Evolutionary conservation across 2,797 vertebrate species (phyloP), one percentile per base, ranked within the genome.

Genomic region (Lacerta viridis): DNA sequence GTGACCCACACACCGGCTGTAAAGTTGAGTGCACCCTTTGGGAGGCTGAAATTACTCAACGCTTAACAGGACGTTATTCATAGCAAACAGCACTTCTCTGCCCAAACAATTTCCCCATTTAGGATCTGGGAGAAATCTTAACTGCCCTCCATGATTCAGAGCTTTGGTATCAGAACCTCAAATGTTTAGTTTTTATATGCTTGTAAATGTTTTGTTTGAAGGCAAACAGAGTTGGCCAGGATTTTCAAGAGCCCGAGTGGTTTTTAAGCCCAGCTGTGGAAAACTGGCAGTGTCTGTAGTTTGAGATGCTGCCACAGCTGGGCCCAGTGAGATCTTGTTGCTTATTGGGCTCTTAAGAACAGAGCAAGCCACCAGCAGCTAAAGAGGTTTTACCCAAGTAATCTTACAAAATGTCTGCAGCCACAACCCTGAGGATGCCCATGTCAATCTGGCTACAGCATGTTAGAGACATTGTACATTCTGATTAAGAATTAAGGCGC

Each of bases 111-210:
- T 86, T 89, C 82, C 43, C 68, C 90, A 76, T 80, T 74, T 59
- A 69, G 79, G 33, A 78, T 55, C 27, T 78, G 64, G 29, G 55
- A 82, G 36, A 72, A 75, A 64, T 87, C 71, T 27, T 46, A 15
- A 4, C 33, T 86, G 39, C 29, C 55, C n/a, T 82, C 15, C 17
- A 86, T 93, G 90, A 95, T 89, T 95, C 92, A 96, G 88, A 46
- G 71, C 78, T 90, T 92, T 93, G 93, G 90, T 83, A 75, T 50
- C 66, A 20, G 5, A 29, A 94, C 93, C 86, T 93, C 92, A 93
- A 93, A 91, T 93, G 90, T 91, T 96, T 94, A 92, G 55, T 95
- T 96, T 93, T 88, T 55, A 9, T 88, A 87, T 83, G 89, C 82
- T 91, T 93, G 66, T 41, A 91, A 93, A 90, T 91, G 90, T 91